phyloP scores from a whole-genome alignment of 2,888 invertebrate genomes.

The Megaustenia siamemsis region DNA sequence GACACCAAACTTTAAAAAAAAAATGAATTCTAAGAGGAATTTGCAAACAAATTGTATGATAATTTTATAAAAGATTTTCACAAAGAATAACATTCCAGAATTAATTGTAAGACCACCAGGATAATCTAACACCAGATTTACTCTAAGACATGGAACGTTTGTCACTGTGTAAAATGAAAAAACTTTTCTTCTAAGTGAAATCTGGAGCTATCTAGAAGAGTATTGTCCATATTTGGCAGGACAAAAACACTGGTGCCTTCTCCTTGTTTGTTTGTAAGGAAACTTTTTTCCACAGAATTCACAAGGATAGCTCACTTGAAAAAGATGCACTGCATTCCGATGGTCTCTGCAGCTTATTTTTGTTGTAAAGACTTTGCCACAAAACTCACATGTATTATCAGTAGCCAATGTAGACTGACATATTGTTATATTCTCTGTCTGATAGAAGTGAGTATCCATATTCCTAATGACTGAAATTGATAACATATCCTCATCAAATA shows the following conservation, averaged over 20 bases:
- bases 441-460: conserved; percentile 4
- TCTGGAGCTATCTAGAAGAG: background rate
- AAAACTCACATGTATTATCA: conserved; percentile 50
- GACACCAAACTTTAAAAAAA: too few relatives aligned
- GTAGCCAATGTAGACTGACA: background rate
- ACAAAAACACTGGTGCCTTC: conserved; percentile 43
- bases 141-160: too few relatives aligned
- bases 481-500: conserved; percentile 20
- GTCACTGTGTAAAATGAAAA: too few relatives aligned
- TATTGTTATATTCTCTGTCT: background rate
- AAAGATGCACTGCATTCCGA: conserved; percentile 49
- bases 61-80: too few relatives aligned
- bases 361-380: conserved; percentile 55
- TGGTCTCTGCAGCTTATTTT: conserved; percentile 49
- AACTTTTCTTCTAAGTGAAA: too few relatives aligned
- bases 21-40: too few relatives aligned
- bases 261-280: conserved; percentile 46
- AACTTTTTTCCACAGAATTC: conserved; percentile 52
- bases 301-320: conserved; percentile 49
- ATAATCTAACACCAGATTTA: too few relatives aligned
- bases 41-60: too few relatives aligned
- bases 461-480: conserved; percentile 44
- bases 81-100: too few relatives aligned
- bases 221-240: conserved; percentile 2
- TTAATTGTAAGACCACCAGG: too few relatives aligned